Percentiles rank a stretch among this genome's conserved stretches.
Evolutionary conservation across 2,888 invertebrate species (phyloP).

Genomic region (Biston stratarius): DNA sequence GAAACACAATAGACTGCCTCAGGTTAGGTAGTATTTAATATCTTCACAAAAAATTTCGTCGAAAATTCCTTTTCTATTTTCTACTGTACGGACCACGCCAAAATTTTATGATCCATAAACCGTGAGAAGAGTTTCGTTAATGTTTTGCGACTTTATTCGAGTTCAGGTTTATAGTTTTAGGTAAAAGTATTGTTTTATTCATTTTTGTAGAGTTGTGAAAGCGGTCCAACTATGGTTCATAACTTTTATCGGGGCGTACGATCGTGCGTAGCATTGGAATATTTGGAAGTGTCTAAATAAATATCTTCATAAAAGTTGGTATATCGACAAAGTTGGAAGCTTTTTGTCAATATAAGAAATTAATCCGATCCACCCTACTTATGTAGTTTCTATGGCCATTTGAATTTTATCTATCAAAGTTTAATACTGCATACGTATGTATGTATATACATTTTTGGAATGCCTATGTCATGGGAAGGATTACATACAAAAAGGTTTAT

Average conservation of each 20-base stretch:
- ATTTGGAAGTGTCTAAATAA: constrained; percentile 11
- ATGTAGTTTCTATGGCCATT: not conserved
- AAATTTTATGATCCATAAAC: constrained; percentile 52
- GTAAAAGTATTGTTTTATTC: constrained; percentile 30
- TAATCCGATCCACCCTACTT: not conserved
- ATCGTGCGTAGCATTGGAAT: constrained; percentile 23
- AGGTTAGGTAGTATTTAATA: not conserved
- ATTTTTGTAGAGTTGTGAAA: constrained; percentile 21
- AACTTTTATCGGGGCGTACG: constrained; percentile 16
- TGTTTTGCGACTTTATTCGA: constrained; percentile 47
- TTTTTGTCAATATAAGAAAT: not conserved
- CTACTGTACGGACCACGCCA: not conserved
- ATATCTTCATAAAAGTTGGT: constrained; percentile 4
- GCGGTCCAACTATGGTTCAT: constrained; percentile 17
- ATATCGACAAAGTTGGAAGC: not conserved
- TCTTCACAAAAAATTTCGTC: not conserved
- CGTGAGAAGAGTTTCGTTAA: constrained; percentile 43
- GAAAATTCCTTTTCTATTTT: constrained; percentile 11
- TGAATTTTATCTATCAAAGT: not conserved
- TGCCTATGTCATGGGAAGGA: not conserved
- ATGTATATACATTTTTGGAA: not conserved
- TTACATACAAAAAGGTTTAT: too few species aligned
- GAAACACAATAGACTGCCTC: not conserved
- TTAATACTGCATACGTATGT: not conserved
- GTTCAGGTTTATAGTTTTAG: constrained; percentile 35